Base-by-base conservation (phyloP, 2,888 invertebrate genomes). In the Hoplodrina blanda region DNA sequence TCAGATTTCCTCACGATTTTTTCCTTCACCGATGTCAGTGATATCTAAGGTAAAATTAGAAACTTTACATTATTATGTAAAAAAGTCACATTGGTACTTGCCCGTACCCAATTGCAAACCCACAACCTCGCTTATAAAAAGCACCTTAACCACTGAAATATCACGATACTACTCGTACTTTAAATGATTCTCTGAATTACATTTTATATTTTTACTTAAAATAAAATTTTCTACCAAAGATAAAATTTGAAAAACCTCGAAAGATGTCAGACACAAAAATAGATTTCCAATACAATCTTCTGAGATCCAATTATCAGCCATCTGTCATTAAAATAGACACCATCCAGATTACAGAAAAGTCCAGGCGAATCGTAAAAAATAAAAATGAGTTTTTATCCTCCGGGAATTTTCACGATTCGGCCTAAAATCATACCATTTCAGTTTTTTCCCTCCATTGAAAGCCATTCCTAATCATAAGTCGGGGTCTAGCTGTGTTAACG, bases 401-500 rank as follows among this genome's bases (percentile, higher is more conserved):
- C 20, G 69, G 69, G 80, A 73, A 55, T 66, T 57, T 68, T 73
- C 67, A 53, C 44, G 59, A 56, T 75, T 57, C 53, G 30, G 61
- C 10, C 49, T n/a, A 64, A 52, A 50, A 69, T 71, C 81, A 73
- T 53, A 59, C 46, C 53, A 69, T 68, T 66, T 53, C 59, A 69
- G 71, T 81, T 80, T 81, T 78, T 76, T 78, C 65, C 65, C 25
- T 8, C 71, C 64, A 82, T 74, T 69, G 71, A 71, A 79, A 70
- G 66, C 72, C 68, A 66, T 69, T 79, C 71, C 73, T 77, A 80
- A 80, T 80, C 76, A 76, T 71, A 79, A 73, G 70, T 64, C 50
- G 25, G 33, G 50, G 55, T 66, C 55, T 54, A 56, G 65, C 62
- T 54, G 60, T 67, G 80, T 70, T 69, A 78, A 78, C 73, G 60